Percentiles rank a stretch among this genome's conserved stretches.
phyloP scores from a whole-genome alignment of 2,888 invertebrate species.

The Busseola fusca region DNA sequence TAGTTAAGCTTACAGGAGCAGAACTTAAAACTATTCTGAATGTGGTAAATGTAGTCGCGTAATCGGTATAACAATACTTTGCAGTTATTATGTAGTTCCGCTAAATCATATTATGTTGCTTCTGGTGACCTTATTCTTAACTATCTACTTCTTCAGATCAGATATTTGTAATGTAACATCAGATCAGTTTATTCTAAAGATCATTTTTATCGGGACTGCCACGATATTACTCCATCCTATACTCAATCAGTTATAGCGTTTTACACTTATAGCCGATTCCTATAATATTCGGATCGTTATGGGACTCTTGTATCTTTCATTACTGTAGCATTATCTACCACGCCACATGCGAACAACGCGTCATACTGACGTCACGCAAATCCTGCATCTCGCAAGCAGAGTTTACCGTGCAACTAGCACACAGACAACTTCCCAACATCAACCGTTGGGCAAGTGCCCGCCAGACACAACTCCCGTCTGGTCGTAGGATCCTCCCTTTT shows the following conservation, averaged over 20 bases:
- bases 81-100: not conserved
- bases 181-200: not conserved
- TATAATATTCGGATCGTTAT: not conserved
- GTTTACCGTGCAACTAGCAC: too few relatives aligned
- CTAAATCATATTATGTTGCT: not conserved
- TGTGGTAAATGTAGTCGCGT: not conserved
- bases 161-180: not conserved
- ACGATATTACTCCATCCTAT: too few relatives aligned
- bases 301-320: not conserved
- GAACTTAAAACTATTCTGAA: constrained; percentile 4
- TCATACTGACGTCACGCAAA: too few relatives aligned
- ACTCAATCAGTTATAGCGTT: not conserved
- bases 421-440: too few relatives aligned
- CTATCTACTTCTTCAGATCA: not conserved
- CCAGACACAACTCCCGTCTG: too few relatives aligned
- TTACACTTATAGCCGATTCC: not conserved
- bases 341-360: too few relatives aligned
- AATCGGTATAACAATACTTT: not conserved
- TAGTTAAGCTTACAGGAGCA: constrained; percentile 2
- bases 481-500: too few relatives aligned
- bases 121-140: too few relatives aligned
- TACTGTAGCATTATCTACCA: too few relatives aligned
- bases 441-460: too few relatives aligned
- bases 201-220: not conserved
- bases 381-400: too few relatives aligned